Evolutionary conservation across 2,888 invertebrate genomes (phyloP), one percentile per base, ranked within the genome.

Genomic region (Allygus modestus): DNA sequence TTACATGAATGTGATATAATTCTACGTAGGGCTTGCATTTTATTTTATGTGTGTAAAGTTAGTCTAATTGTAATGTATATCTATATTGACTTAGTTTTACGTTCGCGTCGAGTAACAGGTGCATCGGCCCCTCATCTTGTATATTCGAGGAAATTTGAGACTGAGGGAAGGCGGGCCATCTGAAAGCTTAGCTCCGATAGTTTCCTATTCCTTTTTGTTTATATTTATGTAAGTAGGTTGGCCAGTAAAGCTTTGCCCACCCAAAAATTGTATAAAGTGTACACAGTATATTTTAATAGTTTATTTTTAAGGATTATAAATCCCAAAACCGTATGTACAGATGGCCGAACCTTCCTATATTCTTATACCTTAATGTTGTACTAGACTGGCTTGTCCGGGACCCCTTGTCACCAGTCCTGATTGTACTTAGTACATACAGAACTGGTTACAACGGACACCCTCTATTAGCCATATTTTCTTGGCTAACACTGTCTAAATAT

Each of bases 1-100:
- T 84, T 88, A 88, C 88, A 87, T 87, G 87, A 88, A 91, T 91
- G 91, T 91, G 91, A 91, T 91, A 91, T 91, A 90, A 91, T 90
- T 90, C 89, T 90, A 90, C 90, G 90, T 91, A 91, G 91, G 89
- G 90, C 89, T 87, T 87, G 87, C 87, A 87, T 87, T 87, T 84
- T 86, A 85, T 86, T 87, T 86, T 86, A 82, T 86, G 86, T 87
- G 87, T 87, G 86, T 87, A 86, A 84, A 86, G 85, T 85, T 86
- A 85, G 84, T 86, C 73, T 85, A 83, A 84, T 85, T 73, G 77
- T 82, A 82, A 43, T 85, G 86, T 86, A 86, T 81, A 79, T 82
- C 84, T 83, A 84, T 85, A 82, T 69, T 83, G 83, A 85, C 83
- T 75, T 85, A 85, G 82, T 79, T 73, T 61, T 83, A 83, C 85